phyloP scores from a whole-genome alignment of 2,888 invertebrate species.

The Leptarthrus brevirostris region DNA sequence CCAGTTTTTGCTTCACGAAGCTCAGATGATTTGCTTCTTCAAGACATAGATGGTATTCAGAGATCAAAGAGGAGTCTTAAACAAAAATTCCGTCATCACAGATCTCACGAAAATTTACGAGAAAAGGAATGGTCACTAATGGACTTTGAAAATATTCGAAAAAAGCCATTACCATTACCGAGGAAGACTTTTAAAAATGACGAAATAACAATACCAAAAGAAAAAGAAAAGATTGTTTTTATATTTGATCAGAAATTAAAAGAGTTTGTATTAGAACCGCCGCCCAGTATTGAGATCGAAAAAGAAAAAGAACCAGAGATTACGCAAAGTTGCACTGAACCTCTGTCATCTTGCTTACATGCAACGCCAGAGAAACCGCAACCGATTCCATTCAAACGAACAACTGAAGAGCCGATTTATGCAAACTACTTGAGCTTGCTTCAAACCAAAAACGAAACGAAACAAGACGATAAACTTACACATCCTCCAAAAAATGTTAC shows the following conservation, averaged over 20 bases:
- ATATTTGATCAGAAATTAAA: constrained; percentile 53
- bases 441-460: neutral
- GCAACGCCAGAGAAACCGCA: neutral
- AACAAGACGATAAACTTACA: neutral
- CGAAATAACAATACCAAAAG: neutral
- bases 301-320: neutral
- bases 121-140: constrained; percentile 49
- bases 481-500: neutral
- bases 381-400: constrained; percentile 15
- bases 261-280: constrained; percentile 54
- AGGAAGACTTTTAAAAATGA: constrained; percentile 53
- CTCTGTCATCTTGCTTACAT: too few relatives aligned
- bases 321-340: neutral
- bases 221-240: constrained; percentile 53
- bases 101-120: constrained; percentile 49
- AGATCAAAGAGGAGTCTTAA: constrained; percentile 54
- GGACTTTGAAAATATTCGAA: neutral
- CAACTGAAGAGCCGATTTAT: constrained; percentile 20
- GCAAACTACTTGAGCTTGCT: neutral
- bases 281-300: neutral
- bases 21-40: constrained; percentile 57
- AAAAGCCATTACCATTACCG: constrained; percentile 60
- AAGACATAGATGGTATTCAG: constrained; percentile 56
- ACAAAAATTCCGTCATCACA: constrained; percentile 54
- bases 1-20: constrained; percentile 56